Evolutionary conservation across 2,113 vertebrate species (phyloP), one percentile per base, ranked within the genome.

Genomic region (Micromys minutus): DNA sequence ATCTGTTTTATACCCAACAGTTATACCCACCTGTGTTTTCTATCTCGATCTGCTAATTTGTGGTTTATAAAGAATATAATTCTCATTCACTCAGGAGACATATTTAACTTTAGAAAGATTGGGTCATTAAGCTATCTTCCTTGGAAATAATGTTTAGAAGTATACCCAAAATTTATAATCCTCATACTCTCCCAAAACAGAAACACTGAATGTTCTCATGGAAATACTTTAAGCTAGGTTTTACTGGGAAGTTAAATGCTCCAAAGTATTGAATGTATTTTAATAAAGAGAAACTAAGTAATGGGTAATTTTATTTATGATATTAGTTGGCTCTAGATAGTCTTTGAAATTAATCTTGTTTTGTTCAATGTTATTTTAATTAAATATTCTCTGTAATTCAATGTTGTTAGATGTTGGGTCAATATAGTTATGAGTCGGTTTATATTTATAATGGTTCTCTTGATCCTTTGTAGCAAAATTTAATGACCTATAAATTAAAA

Each of bases 321-420:
- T 8, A 52, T 31, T 63, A 81, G 71, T 94, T 92, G 59, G 3
- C 0, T 92, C 93, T 79, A 55, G 91, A 96, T 93, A 94, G 39
- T 39, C 91, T 52, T 36, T 55, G 22, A 97, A 97, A 24, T 96
- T 97, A 93, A 94, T 91, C 90, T 91, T 97, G 13, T 87, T 95
- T 76, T 79, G 5, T 94, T 63, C 86, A 90, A 76, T 94, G 71
- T 0, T 72, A 83, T 97, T 97, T 97, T 97, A 97, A 96, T 97
- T 98, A 97, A 57, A 93, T 90, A 91, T 65, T 95, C 7, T 95
- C 92, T 63, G 52, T 39, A 94, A 97, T 97, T 97, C 84, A 97
- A 90, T 87, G 50, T 84, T 95, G 29, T 95, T 93, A 75, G 52
- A 75, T 89, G 52, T 74, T 75, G 17, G 52, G 87, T 59, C 87